Evolutionary conservation across 2,113 vertebrate species (phyloP).

Genomic region (Pygoscelis adeliae): DNA sequence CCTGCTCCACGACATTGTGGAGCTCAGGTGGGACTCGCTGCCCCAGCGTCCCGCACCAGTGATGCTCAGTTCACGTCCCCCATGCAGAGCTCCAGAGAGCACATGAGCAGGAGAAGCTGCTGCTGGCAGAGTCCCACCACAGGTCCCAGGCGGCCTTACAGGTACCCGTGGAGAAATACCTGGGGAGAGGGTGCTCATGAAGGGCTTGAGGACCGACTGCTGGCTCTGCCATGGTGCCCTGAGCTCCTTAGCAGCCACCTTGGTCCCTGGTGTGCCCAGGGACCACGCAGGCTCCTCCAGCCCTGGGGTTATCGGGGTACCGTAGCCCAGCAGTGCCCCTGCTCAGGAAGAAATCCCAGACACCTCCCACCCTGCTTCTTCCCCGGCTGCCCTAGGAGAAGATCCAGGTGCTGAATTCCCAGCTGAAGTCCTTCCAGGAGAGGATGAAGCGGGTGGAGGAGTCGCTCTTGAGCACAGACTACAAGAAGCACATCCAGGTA

Average conservation of each 20-base stretch:
- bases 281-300: rapidly evolving
- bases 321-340: background rate
- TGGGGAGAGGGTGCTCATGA: background rate
- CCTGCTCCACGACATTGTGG: background rate
- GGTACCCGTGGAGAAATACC: constrained; percentile 40
- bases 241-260: background rate
- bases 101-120: constrained; percentile 75
- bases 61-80: background rate
- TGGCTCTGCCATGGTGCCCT: background rate
- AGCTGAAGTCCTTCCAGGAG: constrained; percentile 82
- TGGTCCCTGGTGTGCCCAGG: rapidly evolving
- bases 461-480: constrained; percentile 84
- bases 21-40: background rate
- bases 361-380: background rate
- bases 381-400: constrained; percentile 61
- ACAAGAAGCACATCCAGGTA: constrained; percentile 77
- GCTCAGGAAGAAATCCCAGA: background rate
- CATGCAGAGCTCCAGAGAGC: constrained; percentile 74
- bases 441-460: constrained; percentile 83
- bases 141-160: constrained; percentile 69
- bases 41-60: rapidly evolving
- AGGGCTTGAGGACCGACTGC: background rate
- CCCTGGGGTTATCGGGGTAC: background rate
- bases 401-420: constrained; percentile 72
- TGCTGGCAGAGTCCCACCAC: constrained; percentile 71